These are phyloP conservation scores for Synodontis membranacea DNA, from an alignment of 2,113 vertebrate genomes.

Conservation along the genomic window DNA sequence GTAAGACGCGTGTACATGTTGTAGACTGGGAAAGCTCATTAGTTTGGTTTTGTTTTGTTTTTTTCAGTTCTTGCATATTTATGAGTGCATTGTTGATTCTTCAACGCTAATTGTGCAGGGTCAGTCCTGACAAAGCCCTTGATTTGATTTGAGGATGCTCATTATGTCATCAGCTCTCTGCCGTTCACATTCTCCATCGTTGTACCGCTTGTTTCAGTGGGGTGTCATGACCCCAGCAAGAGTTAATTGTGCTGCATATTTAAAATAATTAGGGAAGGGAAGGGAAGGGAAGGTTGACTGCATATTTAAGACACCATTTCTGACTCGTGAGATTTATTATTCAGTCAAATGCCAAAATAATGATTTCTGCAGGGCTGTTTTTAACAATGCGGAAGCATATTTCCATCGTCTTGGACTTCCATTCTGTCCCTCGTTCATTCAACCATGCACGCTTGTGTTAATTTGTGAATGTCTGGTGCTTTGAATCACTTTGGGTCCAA, in stretches of 20 bases:
- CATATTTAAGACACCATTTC: slow-evolving; percentile 57
- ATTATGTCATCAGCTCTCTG: slow-evolving; percentile 64
- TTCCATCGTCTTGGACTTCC: slow-evolving; percentile 43
- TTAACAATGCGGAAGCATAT: slow-evolving; percentile 29
- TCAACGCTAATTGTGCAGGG: slow-evolving; percentile 48
- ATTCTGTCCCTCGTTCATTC: not conserved
- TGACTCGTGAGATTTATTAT: slow-evolving; percentile 47
- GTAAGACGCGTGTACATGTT: not conserved
- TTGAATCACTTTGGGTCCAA: not conserved
- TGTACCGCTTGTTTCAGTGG: slow-evolving; percentile 58
- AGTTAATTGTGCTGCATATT: slow-evolving; percentile 57
- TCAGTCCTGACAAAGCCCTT: slow-evolving; percentile 58
- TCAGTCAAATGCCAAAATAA: slow-evolving; percentile 25
- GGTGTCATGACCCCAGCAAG: slow-evolving; percentile 52
- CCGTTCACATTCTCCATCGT: slow-evolving; percentile 60
- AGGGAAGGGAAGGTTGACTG: slow-evolving; percentile 60
- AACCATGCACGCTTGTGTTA: not conserved
- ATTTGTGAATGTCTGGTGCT: not conserved
- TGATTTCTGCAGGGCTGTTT: slow-evolving; percentile 29
- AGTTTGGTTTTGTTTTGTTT: too few species aligned
- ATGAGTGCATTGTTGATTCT: not conserved
- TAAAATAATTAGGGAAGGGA: slow-evolving; percentile 63
- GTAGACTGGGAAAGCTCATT: not conserved
- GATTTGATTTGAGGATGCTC: slow-evolving; percentile 69
- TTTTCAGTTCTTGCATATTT: not conserved